phyloP scores from a whole-genome alignment of 2,797 vertebrate species.

The Presbytis comata region DNA sequence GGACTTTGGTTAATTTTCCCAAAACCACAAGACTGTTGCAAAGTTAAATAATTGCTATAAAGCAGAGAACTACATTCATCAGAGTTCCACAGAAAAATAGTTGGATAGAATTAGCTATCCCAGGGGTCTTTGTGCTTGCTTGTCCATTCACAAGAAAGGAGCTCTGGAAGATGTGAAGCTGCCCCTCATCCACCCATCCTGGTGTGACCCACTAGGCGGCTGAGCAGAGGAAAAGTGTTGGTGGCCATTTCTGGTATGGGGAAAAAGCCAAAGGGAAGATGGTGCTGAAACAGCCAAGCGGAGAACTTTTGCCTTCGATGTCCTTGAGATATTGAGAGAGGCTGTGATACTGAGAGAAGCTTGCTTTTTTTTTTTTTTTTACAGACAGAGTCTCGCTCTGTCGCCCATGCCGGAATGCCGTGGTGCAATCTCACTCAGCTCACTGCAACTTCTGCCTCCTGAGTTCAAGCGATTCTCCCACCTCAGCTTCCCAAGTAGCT shows the following conservation, averaged over 20 bases:
- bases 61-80: background rate
- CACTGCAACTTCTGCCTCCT: background rate
- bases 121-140: background rate
- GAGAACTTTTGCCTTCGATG: background rate
- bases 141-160: background rate
- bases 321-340: background rate
- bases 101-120: background rate
- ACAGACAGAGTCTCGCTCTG: background rate
- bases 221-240: background rate
- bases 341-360: background rate
- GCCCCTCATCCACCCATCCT: background rate
- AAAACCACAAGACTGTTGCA: background rate
- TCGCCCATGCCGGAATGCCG: background rate
- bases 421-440: background rate
- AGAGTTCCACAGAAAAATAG: background rate
- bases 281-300: background rate
- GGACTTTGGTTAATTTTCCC: background rate
- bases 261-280: background rate
- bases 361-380: background rate
- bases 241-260: background rate
- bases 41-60: background rate
- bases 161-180: background rate
- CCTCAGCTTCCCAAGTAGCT: background rate
- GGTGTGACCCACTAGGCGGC: background rate
- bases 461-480: background rate